Base-by-base conservation (phyloP, 2,797 vertebrate genomes). In the Acanthiza pusilla region DNA sequence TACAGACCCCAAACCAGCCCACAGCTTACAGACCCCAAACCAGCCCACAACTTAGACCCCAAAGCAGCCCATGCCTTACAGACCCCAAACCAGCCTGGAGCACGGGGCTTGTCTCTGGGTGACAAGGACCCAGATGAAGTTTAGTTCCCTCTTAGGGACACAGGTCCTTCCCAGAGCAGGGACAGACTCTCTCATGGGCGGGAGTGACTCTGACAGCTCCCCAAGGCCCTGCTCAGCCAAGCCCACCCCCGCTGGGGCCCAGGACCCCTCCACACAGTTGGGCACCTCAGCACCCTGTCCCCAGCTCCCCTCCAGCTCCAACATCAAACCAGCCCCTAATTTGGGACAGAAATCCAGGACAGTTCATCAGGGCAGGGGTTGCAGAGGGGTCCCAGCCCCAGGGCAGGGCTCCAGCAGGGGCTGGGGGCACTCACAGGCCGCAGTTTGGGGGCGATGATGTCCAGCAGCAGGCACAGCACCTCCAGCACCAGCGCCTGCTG, bases 381-480 rank as follows among this genome's bases (percentile, higher is more conserved):
- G 3, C 25, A 14, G 67, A 50, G 23, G 36, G 60, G 30, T 29
- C n/a, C 21, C 1, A 0, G 40, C 65, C 13, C 9, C 9, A 25
- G 4, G 16, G 34, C 68, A 77, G 73, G 42, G 50, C 17, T 13
- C 10, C 38, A 11, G 38, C 14, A 18, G 55, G n/a, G 25, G 12
- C 8, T 1, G 16, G 3, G 36, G 36, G 30, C 61, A 96, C 98
- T 97, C 97, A 99, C 99, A 0, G 99, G 99, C 6, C 99, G 98
- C 25, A 99, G 98, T 93, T 98, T 99, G 9, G 99, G 99, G 15
- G 98, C 96, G 25, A 99, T 98, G 94, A 99, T 98, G 78, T 99
- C 98, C 40, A 99, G 98, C 26, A 99, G 98, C 81, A 99, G 97
- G 2, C 98, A 98, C 76, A 99, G 98, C 19, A 98, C 88, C 43